phyloP scores from a whole-genome alignment of 2,888 invertebrate genomes.

The Meteorus cinctellus region DNA sequence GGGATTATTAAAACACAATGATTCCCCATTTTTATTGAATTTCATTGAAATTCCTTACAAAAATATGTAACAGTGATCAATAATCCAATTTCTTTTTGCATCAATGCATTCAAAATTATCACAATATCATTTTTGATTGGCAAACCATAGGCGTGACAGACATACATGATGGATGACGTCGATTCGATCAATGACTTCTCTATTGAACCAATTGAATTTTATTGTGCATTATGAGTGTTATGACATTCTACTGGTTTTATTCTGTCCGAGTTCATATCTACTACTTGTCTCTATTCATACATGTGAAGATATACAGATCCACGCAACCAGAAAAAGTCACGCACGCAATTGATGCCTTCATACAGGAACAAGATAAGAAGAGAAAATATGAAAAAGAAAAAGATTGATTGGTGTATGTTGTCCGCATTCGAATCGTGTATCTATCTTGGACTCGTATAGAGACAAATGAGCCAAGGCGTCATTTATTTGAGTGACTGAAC shows the following conservation, averaged over 20 bases:
- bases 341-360: neutral
- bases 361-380: neutral
- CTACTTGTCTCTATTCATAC: constrained; percentile 58
- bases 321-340: constrained; percentile 15
- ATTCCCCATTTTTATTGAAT: no score
- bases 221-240: neutral
- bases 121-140: no score
- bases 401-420: constrained; percentile 65
- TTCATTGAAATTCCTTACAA: no score
- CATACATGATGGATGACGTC: neutral
- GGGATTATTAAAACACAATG: no score
- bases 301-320: neutral
- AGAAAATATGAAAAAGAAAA: constrained; percentile 32
- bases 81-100: no score
- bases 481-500: constrained; percentile 62
- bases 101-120: no score
- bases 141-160: neutral
- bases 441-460: constrained; percentile 59
- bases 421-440: constrained; percentile 66
- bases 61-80: no score
- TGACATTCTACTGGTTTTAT: constrained; percentile 7
- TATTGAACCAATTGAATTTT: neutral
- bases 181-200: constrained; percentile 6
- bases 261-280: neutral
- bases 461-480: constrained; percentile 69